Conservation (phyloP, 2,888 invertebrate species). For the Poecilobothrus nobilitatus region DNA sequence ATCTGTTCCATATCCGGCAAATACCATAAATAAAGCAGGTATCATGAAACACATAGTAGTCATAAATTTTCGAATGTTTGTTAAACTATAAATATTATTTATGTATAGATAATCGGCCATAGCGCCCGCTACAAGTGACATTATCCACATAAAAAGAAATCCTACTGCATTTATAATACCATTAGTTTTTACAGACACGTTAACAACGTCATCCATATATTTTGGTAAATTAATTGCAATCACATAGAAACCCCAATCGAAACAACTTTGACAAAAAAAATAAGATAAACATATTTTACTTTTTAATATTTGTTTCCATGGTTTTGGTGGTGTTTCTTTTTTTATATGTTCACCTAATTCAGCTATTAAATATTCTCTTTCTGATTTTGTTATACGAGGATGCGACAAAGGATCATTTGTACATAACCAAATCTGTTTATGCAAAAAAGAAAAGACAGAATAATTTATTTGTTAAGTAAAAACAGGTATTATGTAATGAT, state of each 20-base stretch:
- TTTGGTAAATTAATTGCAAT: conserved; percentile 54
- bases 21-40: conserved; percentile 54
- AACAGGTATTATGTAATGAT: too few species aligned
- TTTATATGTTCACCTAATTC: conserved; percentile 48
- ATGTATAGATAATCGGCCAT: conserved; percentile 57
- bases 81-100: conserved; percentile 47
- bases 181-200: conserved; percentile 49
- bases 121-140: conserved; percentile 50
- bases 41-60: conserved; percentile 46
- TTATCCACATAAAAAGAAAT: conserved; percentile 50
- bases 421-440: conserved; percentile 43
- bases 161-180: conserved; percentile 51
- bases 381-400: conserved; percentile 59
- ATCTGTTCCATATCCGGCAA: conserved; percentile 55
- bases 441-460: conserved; percentile 10
- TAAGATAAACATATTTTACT: conserved; percentile 51
- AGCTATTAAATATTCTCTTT: conserved; percentile 53
- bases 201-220: conserved; percentile 51
- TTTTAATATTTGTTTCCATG: conserved; percentile 57
- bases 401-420: conserved; percentile 57
- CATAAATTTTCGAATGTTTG: conserved; percentile 50
- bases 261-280: conserved; percentile 42
- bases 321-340: conserved; percentile 49
- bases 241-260: conserved; percentile 55
- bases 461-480: background rate